A percentile compares a stretch with the other conserved stretches of the same genome.
Evolutionary conservation across 2,113 vertebrate species (phyloP).

Genomic region (Lasiurus borealis): DNA sequence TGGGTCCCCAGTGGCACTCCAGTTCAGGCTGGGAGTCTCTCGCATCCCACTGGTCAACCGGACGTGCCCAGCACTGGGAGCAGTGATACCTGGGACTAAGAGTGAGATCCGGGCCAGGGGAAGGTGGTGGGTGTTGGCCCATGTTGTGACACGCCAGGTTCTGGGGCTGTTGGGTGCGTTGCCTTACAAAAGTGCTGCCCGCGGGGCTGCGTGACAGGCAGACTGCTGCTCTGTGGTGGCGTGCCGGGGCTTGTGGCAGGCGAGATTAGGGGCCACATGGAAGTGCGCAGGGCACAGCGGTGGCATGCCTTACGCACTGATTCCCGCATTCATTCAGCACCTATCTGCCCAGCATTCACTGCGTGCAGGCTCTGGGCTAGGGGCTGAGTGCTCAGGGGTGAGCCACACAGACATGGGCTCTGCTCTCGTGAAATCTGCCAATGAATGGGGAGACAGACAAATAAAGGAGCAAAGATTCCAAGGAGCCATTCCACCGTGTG

Average conservation of each 20-base stretch:
- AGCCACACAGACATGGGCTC: background rate
- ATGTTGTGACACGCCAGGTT: background rate
- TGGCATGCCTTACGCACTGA: background rate
- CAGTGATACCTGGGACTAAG: background rate
- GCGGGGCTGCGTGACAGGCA: background rate
- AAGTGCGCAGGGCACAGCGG: rapidly evolving
- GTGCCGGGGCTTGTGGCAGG: background rate
- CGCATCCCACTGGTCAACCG: background rate
- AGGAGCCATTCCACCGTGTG: background rate
- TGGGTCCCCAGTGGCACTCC: background rate
- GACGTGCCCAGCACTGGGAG: background rate
- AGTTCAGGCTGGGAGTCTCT: background rate
- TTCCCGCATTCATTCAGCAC: background rate
- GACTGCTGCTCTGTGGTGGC: rapidly evolving
- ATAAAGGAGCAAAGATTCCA: background rate
- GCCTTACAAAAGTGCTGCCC: background rate
- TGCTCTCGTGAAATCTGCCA: background rate
- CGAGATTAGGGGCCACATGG: background rate
- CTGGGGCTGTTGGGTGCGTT: no score
- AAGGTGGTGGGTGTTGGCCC: rapidly evolving
- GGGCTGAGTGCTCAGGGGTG: background rate
- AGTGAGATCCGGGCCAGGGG: background rate
- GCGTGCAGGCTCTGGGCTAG: background rate
- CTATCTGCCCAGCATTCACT: background rate
- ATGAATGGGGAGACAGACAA: background rate